Percentiles rank a stretch among this genome's conserved stretches.
phyloP scores from a whole-genome alignment of 2,797 vertebrate genomes.

The Ispidina lecontei region DNA sequence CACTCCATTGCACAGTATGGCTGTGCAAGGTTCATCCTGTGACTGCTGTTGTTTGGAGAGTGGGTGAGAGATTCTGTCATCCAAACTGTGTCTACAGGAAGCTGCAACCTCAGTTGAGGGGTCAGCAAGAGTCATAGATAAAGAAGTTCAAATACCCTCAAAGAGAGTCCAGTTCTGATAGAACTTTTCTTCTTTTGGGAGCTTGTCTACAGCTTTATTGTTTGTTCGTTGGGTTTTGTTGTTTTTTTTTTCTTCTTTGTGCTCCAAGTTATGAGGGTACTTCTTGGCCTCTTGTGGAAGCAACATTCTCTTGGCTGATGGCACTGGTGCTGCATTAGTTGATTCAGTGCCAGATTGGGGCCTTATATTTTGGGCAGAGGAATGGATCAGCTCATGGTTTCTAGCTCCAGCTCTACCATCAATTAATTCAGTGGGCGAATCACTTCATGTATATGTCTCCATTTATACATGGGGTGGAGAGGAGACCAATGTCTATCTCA shows the following conservation, averaged over 20 bases:
- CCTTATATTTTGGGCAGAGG: background rate
- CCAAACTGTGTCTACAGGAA: background rate
- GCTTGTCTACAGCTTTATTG: background rate
- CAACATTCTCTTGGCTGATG: background rate
- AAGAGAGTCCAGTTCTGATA: background rate
- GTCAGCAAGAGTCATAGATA: background rate
- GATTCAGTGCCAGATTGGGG: background rate
- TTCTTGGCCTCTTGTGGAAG: background rate
- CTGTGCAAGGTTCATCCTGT: background rate
- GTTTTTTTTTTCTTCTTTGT: background rate
- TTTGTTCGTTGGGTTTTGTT: background rate
- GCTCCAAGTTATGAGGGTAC: background rate
- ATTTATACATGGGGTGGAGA: background rate
- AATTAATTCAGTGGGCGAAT: background rate
- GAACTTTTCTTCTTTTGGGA: background rate
- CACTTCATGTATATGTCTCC: background rate
- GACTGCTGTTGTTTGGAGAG: background rate
- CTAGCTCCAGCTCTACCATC: background rate
- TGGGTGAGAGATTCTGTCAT: background rate
- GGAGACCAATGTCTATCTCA: background rate
- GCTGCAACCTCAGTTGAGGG: background rate
- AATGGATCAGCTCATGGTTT: background rate
- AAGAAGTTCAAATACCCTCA: background rate
- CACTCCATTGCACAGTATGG: background rate
- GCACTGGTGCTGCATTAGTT: background rate